Percentiles rank a stretch among this genome's conserved stretches.
Conservation (phyloP, 2,888 invertebrate species). For the Conus canariensis region DNA sequence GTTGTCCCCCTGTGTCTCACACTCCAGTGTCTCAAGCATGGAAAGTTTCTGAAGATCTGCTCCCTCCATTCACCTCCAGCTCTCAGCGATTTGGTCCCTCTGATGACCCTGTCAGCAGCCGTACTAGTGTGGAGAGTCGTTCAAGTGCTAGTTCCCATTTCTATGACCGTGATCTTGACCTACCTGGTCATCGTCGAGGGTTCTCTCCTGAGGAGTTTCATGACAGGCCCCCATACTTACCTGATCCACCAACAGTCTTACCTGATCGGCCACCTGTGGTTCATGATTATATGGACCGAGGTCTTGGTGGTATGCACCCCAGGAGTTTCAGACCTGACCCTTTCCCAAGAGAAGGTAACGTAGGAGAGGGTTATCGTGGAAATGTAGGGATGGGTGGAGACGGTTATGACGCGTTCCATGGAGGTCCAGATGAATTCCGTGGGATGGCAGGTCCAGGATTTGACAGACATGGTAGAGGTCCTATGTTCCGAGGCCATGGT, state of each 20-base stretch:
- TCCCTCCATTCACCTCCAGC: background rate
- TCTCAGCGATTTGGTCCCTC: constrained; percentile 3
- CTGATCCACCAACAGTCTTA: background rate
- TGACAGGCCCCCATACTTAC: background rate
- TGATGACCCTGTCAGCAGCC: constrained; percentile 29
- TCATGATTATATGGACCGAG: background rate
- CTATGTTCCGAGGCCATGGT: constrained; percentile 18
- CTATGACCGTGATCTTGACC: constrained; percentile 34
- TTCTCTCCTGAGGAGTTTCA: constrained; percentile 34
- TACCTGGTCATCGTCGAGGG: background rate
- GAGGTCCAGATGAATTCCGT: constrained; percentile 3
- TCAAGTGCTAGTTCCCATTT: background rate
- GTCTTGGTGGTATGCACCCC: background rate
- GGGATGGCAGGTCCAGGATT: background rate
- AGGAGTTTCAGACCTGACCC: background rate
- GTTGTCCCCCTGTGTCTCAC: background rate
- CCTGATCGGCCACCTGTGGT: background rate
- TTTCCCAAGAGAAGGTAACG: background rate
- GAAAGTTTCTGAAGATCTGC: background rate
- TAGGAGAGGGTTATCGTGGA: constrained; percentile 36
- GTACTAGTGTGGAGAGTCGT: constrained; percentile 17
- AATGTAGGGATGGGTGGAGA: constrained; percentile 30
- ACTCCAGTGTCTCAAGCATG: background rate
- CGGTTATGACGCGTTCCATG: constrained; percentile 25
- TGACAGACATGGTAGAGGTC: constrained; percentile 12